A percentile compares a stretch with the other conserved stretches of the same genome.
These are phyloP conservation scores for Augiades crinisus DNA, from an alignment of 2,888 invertebrate genomes.

Conservation along the genomic window DNA sequence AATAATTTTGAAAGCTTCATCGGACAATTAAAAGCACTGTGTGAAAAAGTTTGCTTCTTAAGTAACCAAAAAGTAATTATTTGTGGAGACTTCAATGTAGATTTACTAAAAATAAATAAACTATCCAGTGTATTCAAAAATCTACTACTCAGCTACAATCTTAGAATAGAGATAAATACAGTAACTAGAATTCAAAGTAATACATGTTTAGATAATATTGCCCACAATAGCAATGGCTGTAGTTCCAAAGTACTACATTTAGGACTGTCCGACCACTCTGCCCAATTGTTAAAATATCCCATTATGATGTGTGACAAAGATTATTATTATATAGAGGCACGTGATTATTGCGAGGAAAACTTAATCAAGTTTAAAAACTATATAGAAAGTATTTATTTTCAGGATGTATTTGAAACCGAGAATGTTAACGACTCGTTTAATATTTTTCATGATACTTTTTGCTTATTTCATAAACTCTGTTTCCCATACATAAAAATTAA, in stretches of 20 bases:
- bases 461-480: conserved; percentile 9
- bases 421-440: conserved; percentile 11
- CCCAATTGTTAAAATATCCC: background rate
- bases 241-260: background rate
- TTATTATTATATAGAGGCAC: background rate
- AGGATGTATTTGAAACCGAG: conserved; percentile 1
- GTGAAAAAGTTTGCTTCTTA: background rate
- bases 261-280: background rate
- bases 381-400: conserved; percentile 6
- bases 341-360: background rate
- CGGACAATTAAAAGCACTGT: background rate
- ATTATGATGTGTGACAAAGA: background rate
- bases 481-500: conserved; percentile 11
- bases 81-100: conserved; percentile 3
- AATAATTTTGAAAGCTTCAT: background rate
- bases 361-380: background rate
- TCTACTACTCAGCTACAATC: conserved; percentile 11
- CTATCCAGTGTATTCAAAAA: background rate
- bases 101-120: background rate
- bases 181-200: conserved; percentile 5
- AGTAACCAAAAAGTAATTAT: background rate
- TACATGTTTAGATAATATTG: conserved; percentile 15
- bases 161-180: conserved; percentile 11
- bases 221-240: conserved; percentile 6
- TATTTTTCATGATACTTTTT: conserved; percentile 1